A percentile compares a stretch with the other conserved stretches of the same genome.
phyloP scores from a whole-genome alignment of 2,888 invertebrate species.

The Stramonita haemastoma region DNA sequence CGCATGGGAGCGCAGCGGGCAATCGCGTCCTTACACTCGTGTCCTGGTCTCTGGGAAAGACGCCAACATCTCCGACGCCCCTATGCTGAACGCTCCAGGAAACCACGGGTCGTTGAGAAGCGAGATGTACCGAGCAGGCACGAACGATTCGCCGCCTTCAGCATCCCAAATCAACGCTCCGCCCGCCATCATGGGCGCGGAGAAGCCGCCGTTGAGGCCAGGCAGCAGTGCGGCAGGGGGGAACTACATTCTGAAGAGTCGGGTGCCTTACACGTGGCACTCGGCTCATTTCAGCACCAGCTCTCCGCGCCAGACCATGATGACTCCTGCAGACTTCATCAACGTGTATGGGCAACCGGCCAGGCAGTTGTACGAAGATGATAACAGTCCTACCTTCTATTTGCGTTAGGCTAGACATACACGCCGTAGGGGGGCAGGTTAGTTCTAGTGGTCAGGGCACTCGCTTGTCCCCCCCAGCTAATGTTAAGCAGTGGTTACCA shows the following conservation, averaged over 20 bases:
- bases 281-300: neutral
- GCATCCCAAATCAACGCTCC: slow-evolving; percentile 1
- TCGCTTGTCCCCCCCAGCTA: too few relatives aligned
- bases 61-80: slow-evolving; percentile 36
- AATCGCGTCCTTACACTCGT: slow-evolving; percentile 1
- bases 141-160: neutral
- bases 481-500: too few relatives aligned
- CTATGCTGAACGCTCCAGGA: slow-evolving; percentile 24
- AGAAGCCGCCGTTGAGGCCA: neutral
- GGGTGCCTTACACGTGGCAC: slow-evolving; percentile 26
- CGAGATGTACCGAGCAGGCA: slow-evolving; percentile 29
- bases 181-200: neutral
- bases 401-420: neutral
- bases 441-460: too few relatives aligned
- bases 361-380: slow-evolving; percentile 27
- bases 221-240: neutral
- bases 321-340: slow-evolving; percentile 36
- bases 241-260: slow-evolving; percentile 32
- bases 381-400: slow-evolving; percentile 6
- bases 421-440: too few relatives aligned
- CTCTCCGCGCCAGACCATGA: slow-evolving; percentile 3
- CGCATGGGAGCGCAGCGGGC: slow-evolving; percentile 31
- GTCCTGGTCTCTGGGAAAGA: slow-evolving; percentile 33
- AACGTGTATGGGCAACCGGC: slow-evolving; percentile 26
- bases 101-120: slow-evolving; percentile 17